Evolutionary conservation across 2,888 invertebrate species (phyloP), one percentile per base, ranked within the genome.

Genomic region (Leptopterna dolabrata): DNA sequence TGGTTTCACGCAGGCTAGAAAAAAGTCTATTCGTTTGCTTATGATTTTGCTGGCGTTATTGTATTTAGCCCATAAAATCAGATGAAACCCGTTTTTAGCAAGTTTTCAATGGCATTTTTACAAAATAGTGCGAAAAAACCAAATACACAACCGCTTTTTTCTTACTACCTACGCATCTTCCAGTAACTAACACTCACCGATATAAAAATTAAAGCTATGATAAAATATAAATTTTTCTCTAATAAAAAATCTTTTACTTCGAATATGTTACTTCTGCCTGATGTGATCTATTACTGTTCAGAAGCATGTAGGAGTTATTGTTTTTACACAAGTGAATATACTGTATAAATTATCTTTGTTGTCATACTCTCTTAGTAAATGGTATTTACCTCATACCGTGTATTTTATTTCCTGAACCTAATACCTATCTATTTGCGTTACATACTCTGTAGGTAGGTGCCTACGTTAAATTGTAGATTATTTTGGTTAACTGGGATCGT

Each of bases 291-390:
- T 45, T 47, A 73, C 85, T 47, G 45, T 85, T 83, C 71, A 45
- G 47, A 73, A 85, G 85, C 76, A 73, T 36, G 76, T 85, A 85
- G 85, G 73, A 81, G 55, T 55, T 86, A 85, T 89, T 89, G 88
- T 89, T 89, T 89, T 89, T 89, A 89, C 88, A 89, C 87, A 88
- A 78, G 86, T 89, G 87, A 88, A 89, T 88, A 89, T 87, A 89
- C 86, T 89, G 88, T 89, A 89, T 88, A 73, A 73, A 89, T 86
- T 88, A 88, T 89, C 89, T 89, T 89, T 89, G 89, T 89, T 89
- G 89, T 89, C 89, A 89, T 89, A 88, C 88, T 88, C 89, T 89
- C 89, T 89, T 89, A 89, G 89, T 89, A 89, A 89, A 89, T 89
- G 89, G 89, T 89, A 89, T 89, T 89, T 88, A 88, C 88, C 88